A percentile compares a stretch with the other conserved stretches of the same genome.
Conservation (phyloP, 2,797 vertebrate genomes). For the Coendou prehensilis region DNA sequence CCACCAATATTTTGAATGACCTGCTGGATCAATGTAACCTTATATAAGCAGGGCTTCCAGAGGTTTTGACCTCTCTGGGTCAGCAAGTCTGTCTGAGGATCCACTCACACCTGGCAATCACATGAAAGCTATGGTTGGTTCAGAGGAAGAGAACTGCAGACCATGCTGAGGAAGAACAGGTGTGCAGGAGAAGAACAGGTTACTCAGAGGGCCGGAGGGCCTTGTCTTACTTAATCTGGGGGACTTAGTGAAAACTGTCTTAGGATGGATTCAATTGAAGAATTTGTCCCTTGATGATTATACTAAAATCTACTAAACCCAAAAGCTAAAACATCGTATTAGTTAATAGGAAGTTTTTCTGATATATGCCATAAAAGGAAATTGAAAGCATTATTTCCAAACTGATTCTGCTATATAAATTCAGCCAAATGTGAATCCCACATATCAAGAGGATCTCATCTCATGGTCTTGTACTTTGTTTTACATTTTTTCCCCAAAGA, state of each 20-base stretch:
- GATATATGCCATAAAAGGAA: background rate
- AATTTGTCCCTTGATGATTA: background rate
- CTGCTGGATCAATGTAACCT: background rate
- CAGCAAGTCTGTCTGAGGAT: background rate
- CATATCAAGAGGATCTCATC: background rate
- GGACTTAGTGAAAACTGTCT: background rate
- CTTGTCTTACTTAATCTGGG: background rate
- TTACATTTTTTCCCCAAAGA: background rate
- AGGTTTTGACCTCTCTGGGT: background rate
- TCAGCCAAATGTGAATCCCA: background rate
- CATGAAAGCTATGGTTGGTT: constrained; percentile 7
- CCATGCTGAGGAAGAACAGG: background rate
- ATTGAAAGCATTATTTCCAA: background rate
- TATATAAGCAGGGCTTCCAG: background rate
- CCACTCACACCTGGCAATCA: background rate
- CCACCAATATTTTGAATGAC: constrained; percentile 8
- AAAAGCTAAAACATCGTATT: background rate
- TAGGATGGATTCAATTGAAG: background rate
- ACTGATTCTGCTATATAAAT: background rate
- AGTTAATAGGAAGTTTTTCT: background rate
- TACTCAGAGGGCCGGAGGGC: background rate
- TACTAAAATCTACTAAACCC: background rate
- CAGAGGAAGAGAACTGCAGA: background rate
- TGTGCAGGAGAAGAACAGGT: background rate
- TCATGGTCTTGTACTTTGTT: background rate